Evolutionary conservation across 2,888 invertebrate genomes (phyloP).

Genomic region (Cantharis flavilabris): DNA sequence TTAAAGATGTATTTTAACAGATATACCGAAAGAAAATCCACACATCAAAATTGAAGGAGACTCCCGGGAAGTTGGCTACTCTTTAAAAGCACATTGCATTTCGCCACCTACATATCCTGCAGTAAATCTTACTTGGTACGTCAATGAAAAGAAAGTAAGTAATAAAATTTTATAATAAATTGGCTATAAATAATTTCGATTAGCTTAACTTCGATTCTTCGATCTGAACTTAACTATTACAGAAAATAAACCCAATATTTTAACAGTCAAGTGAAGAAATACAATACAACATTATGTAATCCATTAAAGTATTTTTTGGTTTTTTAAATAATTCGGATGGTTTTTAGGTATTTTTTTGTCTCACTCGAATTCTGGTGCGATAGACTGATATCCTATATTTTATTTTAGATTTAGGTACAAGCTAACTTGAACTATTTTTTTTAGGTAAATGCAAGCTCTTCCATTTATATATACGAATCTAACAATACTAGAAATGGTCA

Average conservation of each 20-base stretch:
- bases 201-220: too few species aligned
- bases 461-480: not conserved
- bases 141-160: conserved; percentile 66
- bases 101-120: conserved; percentile 70
- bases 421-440: not conserved
- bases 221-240: too few species aligned
- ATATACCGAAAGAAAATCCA: conserved; percentile 69
- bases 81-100: conserved; percentile 70
- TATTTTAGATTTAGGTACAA: too few species aligned
- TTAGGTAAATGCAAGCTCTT: not conserved
- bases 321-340: too few species aligned
- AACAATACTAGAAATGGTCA: not conserved
- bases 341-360: too few species aligned
- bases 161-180: not conserved
- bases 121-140: conserved; percentile 72
- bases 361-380: too few species aligned
- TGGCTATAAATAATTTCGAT: not conserved
- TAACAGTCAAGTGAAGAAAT: too few species aligned
- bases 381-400: too few species aligned
- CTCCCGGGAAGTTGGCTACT: conserved; percentile 72
- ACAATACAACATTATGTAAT: too few species aligned
- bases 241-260: too few species aligned
- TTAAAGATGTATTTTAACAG: conserved; percentile 54
- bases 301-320: too few species aligned
- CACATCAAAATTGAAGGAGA: conserved; percentile 69